Evolutionary conservation across 2,888 invertebrate species (phyloP).

Genomic region (Colostygia pectinataria): DNA sequence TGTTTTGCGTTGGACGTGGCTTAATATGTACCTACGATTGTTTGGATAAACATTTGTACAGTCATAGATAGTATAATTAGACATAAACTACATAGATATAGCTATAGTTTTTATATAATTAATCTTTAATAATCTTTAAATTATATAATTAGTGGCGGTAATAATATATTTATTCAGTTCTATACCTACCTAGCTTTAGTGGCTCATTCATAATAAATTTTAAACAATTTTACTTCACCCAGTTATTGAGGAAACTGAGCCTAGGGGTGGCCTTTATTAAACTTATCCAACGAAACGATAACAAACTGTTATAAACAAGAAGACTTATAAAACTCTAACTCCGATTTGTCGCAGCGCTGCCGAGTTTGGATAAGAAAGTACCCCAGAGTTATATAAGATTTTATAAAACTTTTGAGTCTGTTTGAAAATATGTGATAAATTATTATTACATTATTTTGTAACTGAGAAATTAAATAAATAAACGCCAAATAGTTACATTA

Average conservation of each 20-base stretch:
- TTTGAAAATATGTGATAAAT: slow-evolving; percentile 7
- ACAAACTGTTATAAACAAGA: slow-evolving; percentile 50
- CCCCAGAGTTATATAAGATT: slow-evolving; percentile 54
- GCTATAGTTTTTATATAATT: too few relatives aligned
- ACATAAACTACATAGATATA: too few relatives aligned
- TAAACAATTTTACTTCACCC: too few relatives aligned
- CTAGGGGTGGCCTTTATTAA: too few relatives aligned
- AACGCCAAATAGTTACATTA: too few relatives aligned
- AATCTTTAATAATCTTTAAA: too few relatives aligned
- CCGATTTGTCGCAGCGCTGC: slow-evolving; percentile 56
- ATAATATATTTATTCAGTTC: too few relatives aligned
- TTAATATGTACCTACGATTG: background rate
- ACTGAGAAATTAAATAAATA: slow-evolving; percentile 8
- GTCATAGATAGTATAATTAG: background rate
- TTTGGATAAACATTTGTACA: background rate
- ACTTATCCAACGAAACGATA: slow-evolving; percentile 21
- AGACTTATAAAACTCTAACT: slow-evolving; percentile 55
- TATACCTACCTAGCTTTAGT: too few relatives aligned
- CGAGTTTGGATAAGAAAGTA: slow-evolving; percentile 61
- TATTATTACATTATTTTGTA: slow-evolving; percentile 3
- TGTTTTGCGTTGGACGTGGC: slow-evolving; percentile 18
- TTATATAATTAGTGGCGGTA: too few relatives aligned
- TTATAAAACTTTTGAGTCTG: slow-evolving; percentile 40
- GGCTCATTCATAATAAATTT: too few relatives aligned
- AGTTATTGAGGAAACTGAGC: too few relatives aligned